These are phyloP conservation scores for Columba livia DNA, from an alignment of 2,113 vertebrate genomes.

Conservation along the genomic window DNA sequence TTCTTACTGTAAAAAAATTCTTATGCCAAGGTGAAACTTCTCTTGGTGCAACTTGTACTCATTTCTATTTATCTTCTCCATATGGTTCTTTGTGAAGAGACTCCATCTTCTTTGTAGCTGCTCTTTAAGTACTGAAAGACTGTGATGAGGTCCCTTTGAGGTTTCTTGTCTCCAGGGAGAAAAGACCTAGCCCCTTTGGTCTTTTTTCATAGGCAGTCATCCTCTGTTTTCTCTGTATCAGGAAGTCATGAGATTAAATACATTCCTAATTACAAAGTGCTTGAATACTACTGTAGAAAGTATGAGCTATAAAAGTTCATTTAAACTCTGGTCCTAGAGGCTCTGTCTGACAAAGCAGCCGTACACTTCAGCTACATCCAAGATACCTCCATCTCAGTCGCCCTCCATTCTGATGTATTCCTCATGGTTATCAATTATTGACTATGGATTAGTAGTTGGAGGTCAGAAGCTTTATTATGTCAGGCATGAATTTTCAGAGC, in stretches of 20 bases:
- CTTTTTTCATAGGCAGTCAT: neutral
- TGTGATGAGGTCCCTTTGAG: neutral
- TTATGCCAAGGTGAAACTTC: rapidly evolving
- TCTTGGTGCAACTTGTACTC: neutral
- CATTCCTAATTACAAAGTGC: neutral
- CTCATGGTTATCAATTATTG: neutral
- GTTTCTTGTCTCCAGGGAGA: neutral
- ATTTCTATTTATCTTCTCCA: neutral
- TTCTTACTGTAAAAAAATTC: neutral
- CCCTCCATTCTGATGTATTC: neutral
- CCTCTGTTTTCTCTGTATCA: neutral
- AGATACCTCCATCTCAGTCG: neutral
- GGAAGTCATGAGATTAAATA: neutral
- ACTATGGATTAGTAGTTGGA: neutral
- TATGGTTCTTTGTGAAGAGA: neutral
- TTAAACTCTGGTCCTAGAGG: neutral
- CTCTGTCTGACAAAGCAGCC: neutral
- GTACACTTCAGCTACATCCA: neutral
- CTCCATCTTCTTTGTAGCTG: neutral
- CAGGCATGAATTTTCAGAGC: neutral
- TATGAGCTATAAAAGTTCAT: neutral
- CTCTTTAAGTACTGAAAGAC: neutral
- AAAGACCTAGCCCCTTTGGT: neutral
- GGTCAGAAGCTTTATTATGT: neutral
- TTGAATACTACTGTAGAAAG: neutral